A percentile compares a stretch with the other conserved stretches of the same genome.
Evolutionary conservation across 2,113 vertebrate genomes (phyloP).

Genomic region (Xenopus tropicalis): DNA sequence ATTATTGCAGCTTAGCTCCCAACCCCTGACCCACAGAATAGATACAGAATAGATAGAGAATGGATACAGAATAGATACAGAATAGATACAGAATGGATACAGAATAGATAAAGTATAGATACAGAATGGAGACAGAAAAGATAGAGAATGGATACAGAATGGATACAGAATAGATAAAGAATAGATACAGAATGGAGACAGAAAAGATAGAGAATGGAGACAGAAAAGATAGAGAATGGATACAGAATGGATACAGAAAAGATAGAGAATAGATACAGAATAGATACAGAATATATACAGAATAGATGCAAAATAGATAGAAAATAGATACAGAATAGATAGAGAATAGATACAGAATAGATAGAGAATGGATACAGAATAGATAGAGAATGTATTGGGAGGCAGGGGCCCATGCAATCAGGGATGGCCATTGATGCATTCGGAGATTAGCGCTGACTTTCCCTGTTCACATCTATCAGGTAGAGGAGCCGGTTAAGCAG

Average conservation of each 20-base stretch:
- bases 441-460: conserved; percentile 19
- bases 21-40: neutral
- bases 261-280: neutral
- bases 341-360: neutral
- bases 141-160: no score
- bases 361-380: neutral
- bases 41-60: no score
- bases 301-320: no score
- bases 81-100: neutral
- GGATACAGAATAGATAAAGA: neutral
- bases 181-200: conserved; percentile 4
- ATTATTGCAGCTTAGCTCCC: neutral
- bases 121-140: no score
- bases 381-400: neutral
- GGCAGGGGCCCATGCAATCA: conserved; percentile 19
- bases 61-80: neutral
- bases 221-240: no score
- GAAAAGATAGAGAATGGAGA: no score
- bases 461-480: conserved; percentile 25
- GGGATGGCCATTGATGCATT: conserved; percentile 23
- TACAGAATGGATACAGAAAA: neutral
- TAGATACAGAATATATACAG: neutral
- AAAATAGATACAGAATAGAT: neutral
- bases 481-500: neutral
- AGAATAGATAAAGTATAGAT: no score